These are phyloP conservation scores for Rhagonycha lutea DNA, from an alignment of 2,888 invertebrate species.

Conservation along the genomic window DNA sequence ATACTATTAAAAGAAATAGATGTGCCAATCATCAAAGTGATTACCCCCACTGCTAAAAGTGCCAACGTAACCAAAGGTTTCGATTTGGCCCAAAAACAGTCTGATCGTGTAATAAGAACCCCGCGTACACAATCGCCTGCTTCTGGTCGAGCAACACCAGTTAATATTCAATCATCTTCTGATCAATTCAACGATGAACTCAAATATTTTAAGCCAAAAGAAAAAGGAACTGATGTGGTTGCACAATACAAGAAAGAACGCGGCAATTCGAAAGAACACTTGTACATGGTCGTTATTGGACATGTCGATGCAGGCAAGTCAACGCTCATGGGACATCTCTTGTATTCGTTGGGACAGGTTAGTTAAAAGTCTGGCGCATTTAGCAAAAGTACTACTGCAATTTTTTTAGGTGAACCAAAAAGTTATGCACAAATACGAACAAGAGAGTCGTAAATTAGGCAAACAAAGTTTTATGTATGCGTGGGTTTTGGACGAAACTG, in stretches of 20 bases:
- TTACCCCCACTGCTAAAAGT: constrained; percentile 56
- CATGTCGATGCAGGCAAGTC: constrained; percentile 98
- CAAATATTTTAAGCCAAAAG: constrained; percentile 55
- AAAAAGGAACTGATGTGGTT: constrained; percentile 63
- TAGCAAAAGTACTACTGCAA: too few species aligned
- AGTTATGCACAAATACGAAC: constrained; percentile 94
- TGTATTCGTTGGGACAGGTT: constrained; percentile 83
- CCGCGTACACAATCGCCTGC: constrained; percentile 74
- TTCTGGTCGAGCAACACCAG: constrained; percentile 63
- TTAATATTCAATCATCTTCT: constrained; percentile 31
- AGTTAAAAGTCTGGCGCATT: constrained; percentile 12
- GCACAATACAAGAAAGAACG: constrained; percentile 74
- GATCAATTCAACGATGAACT: constrained; percentile 27
- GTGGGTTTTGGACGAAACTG: constrained; percentile 98
- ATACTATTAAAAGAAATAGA: constrained; percentile 12
- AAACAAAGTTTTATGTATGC: constrained; percentile 98
- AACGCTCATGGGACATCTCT: constrained; percentile 93
- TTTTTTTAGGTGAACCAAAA: constrained; percentile 77
- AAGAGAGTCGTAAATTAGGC: constrained; percentile 94
- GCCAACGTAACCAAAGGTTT: constrained; percentile 63
- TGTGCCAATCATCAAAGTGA: constrained; percentile 41
- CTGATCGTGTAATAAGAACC: constrained; percentile 52
- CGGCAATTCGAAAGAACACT: constrained; percentile 79
- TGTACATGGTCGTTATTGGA: constrained; percentile 91
- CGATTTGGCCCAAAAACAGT: constrained; percentile 54